Conservation (phyloP, 2,888 invertebrate species). For the Drosophila gaucha region DNA sequence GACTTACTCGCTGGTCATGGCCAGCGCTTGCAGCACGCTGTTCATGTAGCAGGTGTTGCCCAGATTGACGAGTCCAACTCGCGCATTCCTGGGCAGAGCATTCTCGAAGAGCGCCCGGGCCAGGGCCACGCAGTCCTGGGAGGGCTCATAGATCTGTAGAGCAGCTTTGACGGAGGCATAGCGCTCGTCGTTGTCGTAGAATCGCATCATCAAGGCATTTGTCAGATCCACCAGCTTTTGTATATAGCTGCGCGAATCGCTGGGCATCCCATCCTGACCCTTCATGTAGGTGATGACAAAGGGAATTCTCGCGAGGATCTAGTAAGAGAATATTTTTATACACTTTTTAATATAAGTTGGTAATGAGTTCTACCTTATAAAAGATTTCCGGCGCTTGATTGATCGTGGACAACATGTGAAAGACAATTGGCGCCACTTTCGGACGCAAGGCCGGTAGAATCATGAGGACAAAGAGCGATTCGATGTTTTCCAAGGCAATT, state of each 20-base stretch:
- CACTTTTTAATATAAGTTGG: no score
- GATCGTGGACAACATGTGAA: conserved; percentile 87
- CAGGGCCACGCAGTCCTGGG: conserved; percentile 82
- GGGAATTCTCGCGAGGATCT: conserved; percentile 85
- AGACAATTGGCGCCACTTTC: conserved; percentile 87
- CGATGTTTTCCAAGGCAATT: conserved; percentile 87
- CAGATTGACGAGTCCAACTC: conserved; percentile 91
- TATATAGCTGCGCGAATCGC: conserved; percentile 86
- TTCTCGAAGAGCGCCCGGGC: conserved; percentile 78
- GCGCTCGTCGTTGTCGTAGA: conserved; percentile 85
- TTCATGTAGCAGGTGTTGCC: conserved; percentile 97
- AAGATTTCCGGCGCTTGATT: conserved; percentile 87
- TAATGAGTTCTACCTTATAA: no score
- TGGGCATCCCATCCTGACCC: conserved; percentile 87
- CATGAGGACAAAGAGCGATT: conserved; percentile 86
- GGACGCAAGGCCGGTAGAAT: conserved; percentile 86
- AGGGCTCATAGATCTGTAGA: conserved; percentile 85
- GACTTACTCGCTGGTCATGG: conserved; percentile 91
- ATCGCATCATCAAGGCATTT: conserved; percentile 86
- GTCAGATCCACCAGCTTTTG: conserved; percentile 88
- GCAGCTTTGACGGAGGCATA: conserved; percentile 85
- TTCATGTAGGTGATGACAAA: conserved; percentile 86
- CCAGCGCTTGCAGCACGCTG: conserved; percentile 93
- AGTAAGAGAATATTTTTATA: no score
- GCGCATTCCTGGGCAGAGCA: conserved; percentile 75